A percentile compares a stretch with the other conserved stretches of the same genome.
These are phyloP conservation scores for Phallusia fumigata DNA, from an alignment of 23 tunicate species.

Conservation along the genomic window DNA sequence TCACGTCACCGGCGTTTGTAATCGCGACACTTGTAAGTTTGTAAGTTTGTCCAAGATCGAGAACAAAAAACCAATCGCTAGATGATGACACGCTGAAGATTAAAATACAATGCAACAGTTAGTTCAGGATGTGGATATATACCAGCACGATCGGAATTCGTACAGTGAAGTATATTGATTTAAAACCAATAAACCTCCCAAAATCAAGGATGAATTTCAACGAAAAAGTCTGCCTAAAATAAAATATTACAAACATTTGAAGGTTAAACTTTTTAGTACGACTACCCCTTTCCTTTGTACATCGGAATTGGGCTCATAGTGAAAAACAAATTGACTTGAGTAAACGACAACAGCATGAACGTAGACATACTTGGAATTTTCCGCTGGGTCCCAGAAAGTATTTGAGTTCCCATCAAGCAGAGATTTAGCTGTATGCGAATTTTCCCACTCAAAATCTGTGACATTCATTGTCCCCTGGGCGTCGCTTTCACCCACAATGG, in stretches of 20 bases:
- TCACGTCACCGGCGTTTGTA: constrained; percentile 1
- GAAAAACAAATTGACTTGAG: too few species aligned
- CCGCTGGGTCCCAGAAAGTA: constrained; percentile 10
- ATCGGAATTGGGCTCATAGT: too few species aligned
- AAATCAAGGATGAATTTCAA: too few species aligned
- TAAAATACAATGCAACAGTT: too few species aligned
- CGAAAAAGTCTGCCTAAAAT: background rate
- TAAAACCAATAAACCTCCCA: too few species aligned
- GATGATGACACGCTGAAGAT: background rate
- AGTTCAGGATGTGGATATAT: too few species aligned
- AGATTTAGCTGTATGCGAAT: background rate
- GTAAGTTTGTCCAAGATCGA: constrained; percentile 26
- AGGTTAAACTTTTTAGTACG: too few species aligned
- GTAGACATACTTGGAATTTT: background rate
- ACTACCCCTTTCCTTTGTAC: too few species aligned
- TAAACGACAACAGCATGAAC: too few species aligned
- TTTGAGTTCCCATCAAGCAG: background rate
- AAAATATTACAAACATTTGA: background rate
- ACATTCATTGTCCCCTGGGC: background rate
- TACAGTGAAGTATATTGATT: too few species aligned
- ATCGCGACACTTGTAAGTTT: constrained; percentile 6
- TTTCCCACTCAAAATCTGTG: background rate
- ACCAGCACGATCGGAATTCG: too few species aligned
- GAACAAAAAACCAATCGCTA: constrained; percentile 19
- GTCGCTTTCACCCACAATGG: constrained; percentile 8